These are phyloP conservation scores for Exephanes ischioxanthus DNA, from an alignment of 2,888 invertebrate genomes.

Conservation along the genomic window DNA sequence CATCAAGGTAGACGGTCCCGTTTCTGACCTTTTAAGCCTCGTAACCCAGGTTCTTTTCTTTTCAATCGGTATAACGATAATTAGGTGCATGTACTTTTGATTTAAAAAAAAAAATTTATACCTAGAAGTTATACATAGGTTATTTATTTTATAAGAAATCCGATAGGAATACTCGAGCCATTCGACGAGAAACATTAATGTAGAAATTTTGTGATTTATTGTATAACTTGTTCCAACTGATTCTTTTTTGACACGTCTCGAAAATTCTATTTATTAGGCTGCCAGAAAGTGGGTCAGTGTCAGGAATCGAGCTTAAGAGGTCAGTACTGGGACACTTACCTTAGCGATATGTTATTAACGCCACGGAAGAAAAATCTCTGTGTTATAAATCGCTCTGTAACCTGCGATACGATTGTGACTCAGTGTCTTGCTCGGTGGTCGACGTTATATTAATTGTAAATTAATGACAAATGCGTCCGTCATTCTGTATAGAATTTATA, in stretches of 20 bases:
- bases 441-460: conserved; percentile 25
- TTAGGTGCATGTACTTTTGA: conserved; percentile 1
- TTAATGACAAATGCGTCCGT: conserved; percentile 8
- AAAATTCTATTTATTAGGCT: conserved; percentile 30
- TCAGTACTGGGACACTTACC: conserved; percentile 24
- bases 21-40: conserved; percentile 24
- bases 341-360: conserved; percentile 2
- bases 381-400: neutral
- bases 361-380: neutral
- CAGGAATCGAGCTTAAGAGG: conserved; percentile 28
- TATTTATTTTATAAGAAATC: neutral
- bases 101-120: neutral
- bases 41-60: conserved; percentile 13
- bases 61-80: neutral
- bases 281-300: conserved; percentile 26
- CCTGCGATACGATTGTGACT: conserved; percentile 7
- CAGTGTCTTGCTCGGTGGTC: conserved; percentile 1
- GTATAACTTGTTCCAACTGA: neutral
- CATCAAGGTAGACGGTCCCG: conserved; percentile 7
- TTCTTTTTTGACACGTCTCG: conserved; percentile 3
- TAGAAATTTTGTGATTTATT: conserved; percentile 14
- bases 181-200: neutral
- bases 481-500: conserved; percentile 14
- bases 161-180: neutral
- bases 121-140: neutral